Evolutionary conservation across 2,888 invertebrate species (phyloP).

Genomic region (Agrilus biguttatus): DNA sequence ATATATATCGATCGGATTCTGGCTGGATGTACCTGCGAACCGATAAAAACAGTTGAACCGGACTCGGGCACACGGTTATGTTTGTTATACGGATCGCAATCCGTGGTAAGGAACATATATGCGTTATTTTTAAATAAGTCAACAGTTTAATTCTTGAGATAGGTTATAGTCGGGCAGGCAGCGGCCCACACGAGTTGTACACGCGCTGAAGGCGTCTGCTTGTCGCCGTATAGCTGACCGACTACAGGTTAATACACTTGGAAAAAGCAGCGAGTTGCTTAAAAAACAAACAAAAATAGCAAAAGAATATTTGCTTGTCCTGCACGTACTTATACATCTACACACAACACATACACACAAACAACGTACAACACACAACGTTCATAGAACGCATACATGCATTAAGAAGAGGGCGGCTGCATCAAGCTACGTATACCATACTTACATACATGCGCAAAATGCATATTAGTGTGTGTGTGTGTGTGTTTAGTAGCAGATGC

Average conservation of each 20-base stretch:
- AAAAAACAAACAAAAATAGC: conserved; percentile 27
- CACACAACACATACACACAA: no score
- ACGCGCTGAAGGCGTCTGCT: conserved; percentile 3
- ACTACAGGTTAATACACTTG: conserved; percentile 31
- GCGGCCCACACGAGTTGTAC: conserved; percentile 11
- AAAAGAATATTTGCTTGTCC: conserved; percentile 17
- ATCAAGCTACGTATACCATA: no score
- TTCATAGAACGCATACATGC: background rate
- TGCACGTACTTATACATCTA: conserved; percentile 12
- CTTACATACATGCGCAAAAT: no score
- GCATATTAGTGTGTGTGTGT: no score
- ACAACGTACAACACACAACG: no score
- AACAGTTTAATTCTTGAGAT: conserved; percentile 15
- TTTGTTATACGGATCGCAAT: no score
- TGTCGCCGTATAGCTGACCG: conserved; percentile 11
- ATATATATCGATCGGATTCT: no score
- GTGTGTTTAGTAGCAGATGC: no score
- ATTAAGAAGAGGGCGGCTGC: conserved; percentile 5
- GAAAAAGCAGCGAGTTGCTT: conserved; percentile 28
- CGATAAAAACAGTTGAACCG: no score
- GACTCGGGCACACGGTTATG: background rate
- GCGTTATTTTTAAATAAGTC: conserved; percentile 28
- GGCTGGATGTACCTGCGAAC: no score
- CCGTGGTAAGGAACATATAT: conserved; percentile 8
- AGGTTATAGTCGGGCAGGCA: conserved; percentile 29